Conservation (phyloP, 2,797 vertebrate genomes). For the Liasis olivaceus region DNA sequence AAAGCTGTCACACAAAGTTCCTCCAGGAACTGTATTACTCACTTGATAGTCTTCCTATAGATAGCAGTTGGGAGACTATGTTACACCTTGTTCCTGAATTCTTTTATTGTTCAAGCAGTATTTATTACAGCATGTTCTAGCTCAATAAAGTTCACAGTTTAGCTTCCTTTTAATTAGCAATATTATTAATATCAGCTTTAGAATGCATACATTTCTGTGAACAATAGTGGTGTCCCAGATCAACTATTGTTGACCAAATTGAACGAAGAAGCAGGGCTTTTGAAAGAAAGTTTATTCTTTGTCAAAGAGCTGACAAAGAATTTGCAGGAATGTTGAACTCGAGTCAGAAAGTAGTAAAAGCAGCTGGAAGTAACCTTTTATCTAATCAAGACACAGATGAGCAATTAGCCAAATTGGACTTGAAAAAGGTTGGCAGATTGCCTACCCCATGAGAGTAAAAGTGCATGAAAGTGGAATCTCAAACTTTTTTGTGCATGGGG, state of each 20-base stretch:
- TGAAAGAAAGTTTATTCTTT: background rate
- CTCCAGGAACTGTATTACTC: background rate
- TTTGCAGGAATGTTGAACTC: background rate
- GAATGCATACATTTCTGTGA: background rate
- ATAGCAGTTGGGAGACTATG: background rate
- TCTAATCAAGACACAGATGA: background rate
- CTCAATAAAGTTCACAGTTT: background rate
- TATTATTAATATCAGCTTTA: background rate
- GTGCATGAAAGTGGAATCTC: background rate
- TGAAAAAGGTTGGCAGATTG: background rate
- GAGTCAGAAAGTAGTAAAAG: background rate
- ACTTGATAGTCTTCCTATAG: background rate
- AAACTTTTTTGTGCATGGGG: background rate
- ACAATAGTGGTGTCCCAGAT: background rate
- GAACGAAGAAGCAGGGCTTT: background rate
- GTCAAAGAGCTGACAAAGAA: background rate
- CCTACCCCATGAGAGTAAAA: background rate
- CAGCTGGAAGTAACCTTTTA: background rate
- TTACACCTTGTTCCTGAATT: background rate
- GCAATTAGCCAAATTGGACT: background rate
- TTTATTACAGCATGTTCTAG: background rate
- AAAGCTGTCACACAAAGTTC: background rate
- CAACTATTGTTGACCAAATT: background rate
- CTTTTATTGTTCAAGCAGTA: background rate
- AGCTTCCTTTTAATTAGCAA: background rate